These are phyloP conservation scores for Lysandra bellargus DNA, from an alignment of 2,888 invertebrate species.

Conservation along the genomic window DNA sequence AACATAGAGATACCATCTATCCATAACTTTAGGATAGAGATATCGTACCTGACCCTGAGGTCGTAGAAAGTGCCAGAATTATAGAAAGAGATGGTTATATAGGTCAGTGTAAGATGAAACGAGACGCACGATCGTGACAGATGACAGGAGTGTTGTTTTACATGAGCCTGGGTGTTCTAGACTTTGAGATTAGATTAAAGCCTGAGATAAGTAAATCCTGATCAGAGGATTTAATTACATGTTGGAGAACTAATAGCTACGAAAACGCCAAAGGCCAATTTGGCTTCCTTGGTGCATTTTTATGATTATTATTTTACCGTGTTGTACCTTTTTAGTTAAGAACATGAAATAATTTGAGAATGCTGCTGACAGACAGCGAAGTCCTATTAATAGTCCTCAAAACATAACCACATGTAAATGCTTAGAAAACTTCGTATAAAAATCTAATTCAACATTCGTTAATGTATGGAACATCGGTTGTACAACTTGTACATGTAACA, in stretches of 20 bases:
- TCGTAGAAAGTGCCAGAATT: slow-evolving; percentile 67
- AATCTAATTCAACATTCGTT: too few species aligned
- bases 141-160: slow-evolving; percentile 21
- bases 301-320: too few species aligned
- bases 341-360: too few species aligned
- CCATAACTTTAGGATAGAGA: slow-evolving; percentile 43
- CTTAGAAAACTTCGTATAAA: too few species aligned
- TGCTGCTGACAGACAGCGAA: too few species aligned
- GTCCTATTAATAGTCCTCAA: too few species aligned
- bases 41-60: slow-evolving; percentile 54
- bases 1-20: slow-evolving; percentile 31
- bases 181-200: neutral
- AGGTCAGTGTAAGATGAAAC: slow-evolving; percentile 27
- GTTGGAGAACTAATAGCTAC: neutral
- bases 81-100: slow-evolving; percentile 42
- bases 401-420: too few species aligned
- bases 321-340: too few species aligned
- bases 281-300: too few species aligned
- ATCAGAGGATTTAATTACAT: neutral
- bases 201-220: neutral
- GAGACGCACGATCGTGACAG: slow-evolving; percentile 30
- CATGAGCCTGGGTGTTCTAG: slow-evolving; percentile 18
- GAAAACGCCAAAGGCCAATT: neutral
- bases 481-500: too few species aligned
- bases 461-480: too few species aligned